Conservation (phyloP, 2,113 vertebrate genomes). For the Egretta garzetta region DNA sequence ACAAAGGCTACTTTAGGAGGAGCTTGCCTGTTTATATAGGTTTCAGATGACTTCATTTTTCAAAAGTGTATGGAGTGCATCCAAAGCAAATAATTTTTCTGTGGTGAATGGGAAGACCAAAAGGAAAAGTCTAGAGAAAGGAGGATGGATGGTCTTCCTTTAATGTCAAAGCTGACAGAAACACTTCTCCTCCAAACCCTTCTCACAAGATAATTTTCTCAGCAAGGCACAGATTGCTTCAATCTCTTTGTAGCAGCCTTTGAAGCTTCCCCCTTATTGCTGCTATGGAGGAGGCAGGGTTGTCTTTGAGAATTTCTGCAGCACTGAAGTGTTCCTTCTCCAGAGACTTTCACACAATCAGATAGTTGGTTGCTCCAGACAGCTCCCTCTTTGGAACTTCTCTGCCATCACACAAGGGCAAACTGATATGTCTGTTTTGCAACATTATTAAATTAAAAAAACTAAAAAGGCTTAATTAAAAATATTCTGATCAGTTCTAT, state of each 20-base stretch:
- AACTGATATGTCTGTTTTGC: not conserved
- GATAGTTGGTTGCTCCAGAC: slow-evolving; percentile 49
- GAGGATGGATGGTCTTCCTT: slow-evolving; percentile 74
- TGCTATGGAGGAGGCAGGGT: slow-evolving; percentile 53
- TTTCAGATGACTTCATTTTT: slow-evolving; percentile 70
- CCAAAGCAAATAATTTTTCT: slow-evolving; percentile 74
- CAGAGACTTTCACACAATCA: slow-evolving; percentile 66
- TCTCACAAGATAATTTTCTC: slow-evolving; percentile 75
- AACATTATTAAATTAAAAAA: not conserved
- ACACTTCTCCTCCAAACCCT: slow-evolving; percentile 47
- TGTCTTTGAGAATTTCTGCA: slow-evolving; percentile 72
- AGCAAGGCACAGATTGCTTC: slow-evolving; percentile 75
- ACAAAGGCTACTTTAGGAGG: slow-evolving; percentile 31
- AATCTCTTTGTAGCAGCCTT: slow-evolving; percentile 71
- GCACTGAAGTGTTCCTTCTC: slow-evolving; percentile 65
- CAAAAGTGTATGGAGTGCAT: slow-evolving; percentile 65
- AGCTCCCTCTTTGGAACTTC: slow-evolving; percentile 46
- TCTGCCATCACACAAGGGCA: not conserved
- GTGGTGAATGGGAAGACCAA: slow-evolving; percentile 59
- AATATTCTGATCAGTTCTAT: not conserved
- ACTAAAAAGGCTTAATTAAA: not conserved
- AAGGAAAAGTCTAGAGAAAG: slow-evolving; percentile 68
- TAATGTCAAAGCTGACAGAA: slow-evolving; percentile 77
- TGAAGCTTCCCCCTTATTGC: slow-evolving; percentile 73
- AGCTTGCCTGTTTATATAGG: slow-evolving; percentile 56